Conservation (phyloP, 2,113 vertebrate genomes). For the Periophthalmodon schlosseri region DNA sequence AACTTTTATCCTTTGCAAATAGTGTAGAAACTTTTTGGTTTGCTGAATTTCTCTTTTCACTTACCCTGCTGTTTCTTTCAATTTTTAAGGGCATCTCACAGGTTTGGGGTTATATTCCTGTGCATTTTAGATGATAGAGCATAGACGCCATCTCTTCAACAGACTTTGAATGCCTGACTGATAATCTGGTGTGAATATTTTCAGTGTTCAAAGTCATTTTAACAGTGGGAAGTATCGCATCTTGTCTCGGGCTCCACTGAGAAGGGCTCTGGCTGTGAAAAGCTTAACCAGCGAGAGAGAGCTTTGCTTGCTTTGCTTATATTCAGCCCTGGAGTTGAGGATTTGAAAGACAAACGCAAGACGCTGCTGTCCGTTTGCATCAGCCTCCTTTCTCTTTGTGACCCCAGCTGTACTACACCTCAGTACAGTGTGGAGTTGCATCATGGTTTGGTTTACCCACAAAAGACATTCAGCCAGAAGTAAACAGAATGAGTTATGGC, state of each 20-base stretch:
- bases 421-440: slow-evolving; percentile 8
- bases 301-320: slow-evolving; percentile 10
- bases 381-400: slow-evolving; percentile 7
- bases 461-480: background rate
- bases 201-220: slow-evolving; percentile 11
- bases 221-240: slow-evolving; percentile 4
- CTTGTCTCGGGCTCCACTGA: background rate
- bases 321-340: background rate
- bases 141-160: slow-evolving; percentile 1
- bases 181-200: slow-evolving; percentile 12
- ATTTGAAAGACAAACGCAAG: slow-evolving; percentile 10
- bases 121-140: slow-evolving; percentile 9
- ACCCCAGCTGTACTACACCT: background rate
- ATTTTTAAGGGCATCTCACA: slow-evolving; percentile 6
- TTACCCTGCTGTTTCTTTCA: background rate
- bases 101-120: slow-evolving; percentile 1
- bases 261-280: slow-evolving; percentile 4
- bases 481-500: background rate
- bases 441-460: background rate
- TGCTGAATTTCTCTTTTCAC: background rate
- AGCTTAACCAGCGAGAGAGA: slow-evolving; percentile 7
- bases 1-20: background rate
- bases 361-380: slow-evolving; percentile 7
- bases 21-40: background rate
- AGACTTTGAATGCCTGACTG: slow-evolving; percentile 9